A percentile compares a stretch with the other conserved stretches of the same genome.
These are phyloP conservation scores for Aurelia sp. DNA, from an alignment of 30 jellyfish, hydroid and myxozoan genomes.

Conservation along the genomic window DNA sequence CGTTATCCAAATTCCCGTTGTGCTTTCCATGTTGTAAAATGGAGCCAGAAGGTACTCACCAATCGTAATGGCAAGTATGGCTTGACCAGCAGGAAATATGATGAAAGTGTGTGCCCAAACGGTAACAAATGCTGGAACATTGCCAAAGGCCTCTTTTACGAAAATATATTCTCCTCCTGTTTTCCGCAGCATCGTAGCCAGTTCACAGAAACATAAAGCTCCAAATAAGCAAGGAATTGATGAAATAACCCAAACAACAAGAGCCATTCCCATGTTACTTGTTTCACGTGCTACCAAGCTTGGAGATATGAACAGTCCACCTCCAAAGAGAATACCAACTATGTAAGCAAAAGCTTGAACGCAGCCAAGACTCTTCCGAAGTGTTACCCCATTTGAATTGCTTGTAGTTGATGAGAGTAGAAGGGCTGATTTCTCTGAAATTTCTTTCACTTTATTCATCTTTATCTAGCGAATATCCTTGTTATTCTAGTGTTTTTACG, in stretches of 20 bases:
- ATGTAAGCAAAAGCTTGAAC: slow-evolving; percentile 54
- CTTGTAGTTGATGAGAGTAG: background rate
- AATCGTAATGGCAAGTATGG: slow-evolving; percentile 21
- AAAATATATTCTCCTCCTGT: slow-evolving; percentile 61
- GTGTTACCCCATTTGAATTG: slow-evolving; percentile 17
- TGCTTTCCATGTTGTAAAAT: background rate
- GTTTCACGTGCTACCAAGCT: slow-evolving; percentile 65
- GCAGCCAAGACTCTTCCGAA: slow-evolving; percentile 37
- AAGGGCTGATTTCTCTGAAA: background rate
- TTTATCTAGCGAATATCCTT: no score
- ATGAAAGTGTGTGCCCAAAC: slow-evolving; percentile 42
- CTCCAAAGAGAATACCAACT: slow-evolving; percentile 51
- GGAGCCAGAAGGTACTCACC: slow-evolving; percentile 28
- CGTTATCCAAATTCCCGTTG: slow-evolving; percentile 6
- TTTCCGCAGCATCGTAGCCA: slow-evolving; percentile 31
- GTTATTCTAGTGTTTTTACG: no score
- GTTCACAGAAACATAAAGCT: slow-evolving; percentile 65
- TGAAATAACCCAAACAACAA: slow-evolving; percentile 45
- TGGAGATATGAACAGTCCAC: slow-evolving; percentile 64
- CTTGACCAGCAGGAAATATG: slow-evolving; percentile 22
- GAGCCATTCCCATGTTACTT: slow-evolving; percentile 46
- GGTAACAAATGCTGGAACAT: slow-evolving; percentile 23
- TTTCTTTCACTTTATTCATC: background rate
- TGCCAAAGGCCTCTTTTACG: slow-evolving; percentile 51
- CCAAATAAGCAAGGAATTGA: slow-evolving; percentile 35